Conservation (phyloP, 2,797 vertebrate species). For the Simalia tracyae region DNA sequence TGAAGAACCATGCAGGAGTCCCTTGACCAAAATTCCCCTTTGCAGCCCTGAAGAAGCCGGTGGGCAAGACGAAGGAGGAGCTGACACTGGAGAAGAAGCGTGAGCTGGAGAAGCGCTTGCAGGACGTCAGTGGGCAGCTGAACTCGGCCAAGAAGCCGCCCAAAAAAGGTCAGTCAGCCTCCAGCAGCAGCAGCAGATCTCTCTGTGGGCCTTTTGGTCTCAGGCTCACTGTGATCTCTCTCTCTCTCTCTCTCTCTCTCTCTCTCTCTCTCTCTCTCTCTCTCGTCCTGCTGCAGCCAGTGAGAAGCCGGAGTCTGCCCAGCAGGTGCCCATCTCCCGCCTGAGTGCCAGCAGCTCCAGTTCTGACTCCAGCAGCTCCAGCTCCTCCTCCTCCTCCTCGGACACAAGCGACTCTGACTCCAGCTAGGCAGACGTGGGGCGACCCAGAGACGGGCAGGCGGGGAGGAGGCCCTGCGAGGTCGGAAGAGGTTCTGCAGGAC, state of each 20-base stretch:
- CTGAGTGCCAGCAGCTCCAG: conserved; percentile 92
- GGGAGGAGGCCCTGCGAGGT: not conserved
- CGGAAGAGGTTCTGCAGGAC: conserved; percentile 69
- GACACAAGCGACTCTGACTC: conserved; percentile 94
- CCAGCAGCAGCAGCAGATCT: accelerated
- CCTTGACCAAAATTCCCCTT: not conserved
- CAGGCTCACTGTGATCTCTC: accelerated
- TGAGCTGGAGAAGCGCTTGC: conserved; percentile 88
- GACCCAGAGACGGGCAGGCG: not conserved
- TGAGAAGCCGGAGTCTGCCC: conserved; percentile 77
- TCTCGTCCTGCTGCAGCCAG: conserved; percentile 61
- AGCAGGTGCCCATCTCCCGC: conserved; percentile 80
- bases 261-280: accelerated
- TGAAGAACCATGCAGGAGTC: not conserved
- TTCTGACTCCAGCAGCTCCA: conserved; percentile 87
- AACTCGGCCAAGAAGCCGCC: conserved; percentile 91
- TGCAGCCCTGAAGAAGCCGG: conserved; percentile 82
- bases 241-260: no score
- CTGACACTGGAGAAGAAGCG: conserved; percentile 89
- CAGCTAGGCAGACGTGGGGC: conserved; percentile 60
- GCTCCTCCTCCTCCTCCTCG: conserved; percentile 85
- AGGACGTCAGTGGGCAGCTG: conserved; percentile 92
- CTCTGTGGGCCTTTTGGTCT: not conserved
- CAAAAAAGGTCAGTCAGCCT: conserved; percentile 82
- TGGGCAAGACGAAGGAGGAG: conserved; percentile 90